A percentile compares a stretch with the other conserved stretches of the same genome.
phyloP scores from a whole-genome alignment of 1,140 invertebrate genomes.

The Drosophila funebris region DNA sequence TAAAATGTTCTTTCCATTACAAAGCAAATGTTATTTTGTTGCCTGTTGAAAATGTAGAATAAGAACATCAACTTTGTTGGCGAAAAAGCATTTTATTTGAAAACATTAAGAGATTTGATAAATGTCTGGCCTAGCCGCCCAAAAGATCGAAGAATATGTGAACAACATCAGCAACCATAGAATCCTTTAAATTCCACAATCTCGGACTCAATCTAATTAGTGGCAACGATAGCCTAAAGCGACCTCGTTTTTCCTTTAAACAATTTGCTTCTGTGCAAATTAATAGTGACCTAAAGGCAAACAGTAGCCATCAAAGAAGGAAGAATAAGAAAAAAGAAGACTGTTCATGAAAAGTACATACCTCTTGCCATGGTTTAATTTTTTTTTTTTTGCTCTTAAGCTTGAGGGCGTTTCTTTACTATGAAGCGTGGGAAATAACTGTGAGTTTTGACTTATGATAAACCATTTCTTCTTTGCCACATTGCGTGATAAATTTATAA shows the following conservation, averaged over 20 bases:
- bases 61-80: too few relatives aligned
- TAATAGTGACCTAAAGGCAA: slow-evolving; percentile 37
- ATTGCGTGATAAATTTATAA: slow-evolving; percentile 54
- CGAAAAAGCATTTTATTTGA: too few relatives aligned
- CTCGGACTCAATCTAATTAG: neutral
- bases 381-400: slow-evolving; percentile 15
- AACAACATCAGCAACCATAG: neutral
- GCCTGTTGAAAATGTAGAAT: too few relatives aligned
- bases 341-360: slow-evolving; percentile 16
- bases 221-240: slow-evolving; percentile 46
- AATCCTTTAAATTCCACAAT: neutral
- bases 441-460: slow-evolving; percentile 20
- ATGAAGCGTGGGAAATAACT: slow-evolving; percentile 68
- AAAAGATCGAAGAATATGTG: neutral
- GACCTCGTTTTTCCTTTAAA: slow-evolving; percentile 71
- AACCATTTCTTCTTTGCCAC: neutral
- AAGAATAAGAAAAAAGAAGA: neutral
- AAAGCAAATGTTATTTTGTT: too few relatives aligned
- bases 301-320: slow-evolving; percentile 32
- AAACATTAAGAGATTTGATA: too few relatives aligned
- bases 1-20: too few relatives aligned
- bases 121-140: too few relatives aligned
- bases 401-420: slow-evolving; percentile 53
- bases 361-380: neutral
- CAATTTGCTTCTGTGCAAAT: slow-evolving; percentile 60